Evolutionary conservation across 2,888 invertebrate genomes (phyloP).

Genomic region (Drosophila monieri): DNA sequence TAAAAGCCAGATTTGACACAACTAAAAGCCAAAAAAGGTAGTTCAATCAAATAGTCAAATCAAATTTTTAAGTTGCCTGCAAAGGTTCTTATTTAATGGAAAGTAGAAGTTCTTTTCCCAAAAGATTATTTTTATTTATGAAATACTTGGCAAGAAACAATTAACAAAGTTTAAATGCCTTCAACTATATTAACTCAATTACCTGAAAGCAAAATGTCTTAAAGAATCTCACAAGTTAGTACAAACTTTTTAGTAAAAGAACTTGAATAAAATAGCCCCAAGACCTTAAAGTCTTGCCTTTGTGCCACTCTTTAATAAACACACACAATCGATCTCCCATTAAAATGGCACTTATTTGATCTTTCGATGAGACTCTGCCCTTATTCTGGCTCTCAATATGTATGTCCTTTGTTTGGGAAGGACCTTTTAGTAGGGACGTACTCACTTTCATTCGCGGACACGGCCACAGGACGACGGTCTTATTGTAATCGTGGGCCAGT

Average conservation of each 20-base stretch:
- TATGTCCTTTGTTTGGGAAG: neutral
- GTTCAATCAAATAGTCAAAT: too few relatives aligned
- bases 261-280: too few relatives aligned
- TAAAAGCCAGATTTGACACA: neutral
- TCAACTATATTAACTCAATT: too few relatives aligned
- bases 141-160: neutral
- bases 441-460: conserved; percentile 84
- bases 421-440: conserved; percentile 37
- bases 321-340: conserved; percentile 1
- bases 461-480: conserved; percentile 83
- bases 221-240: too few relatives aligned
- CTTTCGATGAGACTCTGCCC: conserved; percentile 9
- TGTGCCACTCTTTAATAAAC: neutral
- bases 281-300: neutral
- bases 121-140: too few relatives aligned
- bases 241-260: too few relatives aligned
- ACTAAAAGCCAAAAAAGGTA: too few relatives aligned
- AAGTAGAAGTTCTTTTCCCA: too few relatives aligned
- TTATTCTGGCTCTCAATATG: neutral
- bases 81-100: too few relatives aligned
- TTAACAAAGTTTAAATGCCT: neutral
- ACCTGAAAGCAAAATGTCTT: too few relatives aligned
- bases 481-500: conserved; percentile 82
- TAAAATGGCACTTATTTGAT: neutral
- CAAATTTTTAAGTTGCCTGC: too few relatives aligned